These are phyloP conservation scores for Drosophila oshimai DNA, from an alignment of 1,140 invertebrate species.

Conservation along the genomic window DNA sequence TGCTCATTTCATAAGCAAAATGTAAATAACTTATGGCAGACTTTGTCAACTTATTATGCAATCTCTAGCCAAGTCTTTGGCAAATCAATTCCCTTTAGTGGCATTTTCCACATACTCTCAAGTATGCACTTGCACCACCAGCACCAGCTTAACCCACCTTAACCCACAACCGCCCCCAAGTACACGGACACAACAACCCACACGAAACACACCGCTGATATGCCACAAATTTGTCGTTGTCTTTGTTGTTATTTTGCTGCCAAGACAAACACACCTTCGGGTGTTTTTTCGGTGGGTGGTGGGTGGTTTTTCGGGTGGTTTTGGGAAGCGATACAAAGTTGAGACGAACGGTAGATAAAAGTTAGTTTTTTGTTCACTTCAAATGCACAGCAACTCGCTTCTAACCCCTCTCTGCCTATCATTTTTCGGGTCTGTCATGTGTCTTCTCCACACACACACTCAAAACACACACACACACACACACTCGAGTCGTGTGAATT, in stretches of 20 bases:
- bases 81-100: conserved; percentile 79
- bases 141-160: conserved; percentile 5
- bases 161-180: conserved; percentile 16
- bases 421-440: conserved; percentile 53
- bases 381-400: conserved; percentile 54
- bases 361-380: conserved; percentile 76
- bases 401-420: background rate
- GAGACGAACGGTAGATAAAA: conserved; percentile 57
- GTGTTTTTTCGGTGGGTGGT: conserved; percentile 39
- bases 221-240: conserved; percentile 73
- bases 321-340: conserved; percentile 34
- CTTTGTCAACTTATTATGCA: conserved; percentile 1
- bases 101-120: conserved; percentile 27
- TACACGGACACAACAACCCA: conserved; percentile 50
- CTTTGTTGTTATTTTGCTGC: conserved; percentile 60
- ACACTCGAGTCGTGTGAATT: conserved; percentile 74
- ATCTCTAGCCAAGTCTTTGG: conserved; percentile 31
- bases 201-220: conserved; percentile 76
- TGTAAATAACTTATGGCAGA: background rate
- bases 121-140: conserved; percentile 31
- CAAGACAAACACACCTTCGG: conserved; percentile 76
- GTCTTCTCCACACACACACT: conserved; percentile 50
- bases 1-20: too few species aligned
- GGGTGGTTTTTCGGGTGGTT: background rate
- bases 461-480: background rate